Evolutionary conservation across 2,113 vertebrate genomes (phyloP), one percentile per base, ranked within the genome.

Genomic region (Fulica atra): DNA sequence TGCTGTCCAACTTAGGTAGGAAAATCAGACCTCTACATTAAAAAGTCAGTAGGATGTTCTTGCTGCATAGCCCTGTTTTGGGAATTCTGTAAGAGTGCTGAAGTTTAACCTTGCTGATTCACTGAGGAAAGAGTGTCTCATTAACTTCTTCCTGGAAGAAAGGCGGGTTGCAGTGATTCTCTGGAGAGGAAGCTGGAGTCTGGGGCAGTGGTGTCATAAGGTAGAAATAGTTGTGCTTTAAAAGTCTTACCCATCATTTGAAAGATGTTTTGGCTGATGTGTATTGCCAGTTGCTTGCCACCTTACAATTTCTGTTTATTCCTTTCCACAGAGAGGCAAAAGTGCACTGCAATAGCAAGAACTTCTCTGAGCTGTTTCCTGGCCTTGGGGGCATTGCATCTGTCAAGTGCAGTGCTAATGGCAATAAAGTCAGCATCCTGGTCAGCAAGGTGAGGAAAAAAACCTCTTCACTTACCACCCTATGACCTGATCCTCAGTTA

Each of bases 371-470:
- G 35, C 97, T 99, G 59, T 98, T 99, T 87, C 98, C 98, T 16
- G 98, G 97, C 50, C 35, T 98, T 1, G 98, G 98, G 21, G 97
- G 97, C 77, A 97, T 99, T 71, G 90, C 95, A 6, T 99, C 99
- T 3, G 98, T 99, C 74, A 99, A 98, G 71, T 99, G 99, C 95
- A 99, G 98, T 1, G 97, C 98, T 89, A 98, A 95, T 3, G 99
- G 99, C 82, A 99, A 93, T 97, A 99, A 98, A 97, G 98, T 99
- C 98, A 99, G 99, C 98, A 94, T 99, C 87, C 97, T 99, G 5
- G 95, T 99, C 66, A 98, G 96, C 87, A 98, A 98, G 99, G 99
- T 99, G 89, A 98, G 97, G 28, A 64, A 46, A 33, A 66, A 46
- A 33, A 85, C 31, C 72, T 68, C 46, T 74, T 64, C 14, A 0